These are phyloP conservation scores for Athripsodes cinereus DNA, from an alignment of 2,888 invertebrate genomes.

Conservation along the genomic window DNA sequence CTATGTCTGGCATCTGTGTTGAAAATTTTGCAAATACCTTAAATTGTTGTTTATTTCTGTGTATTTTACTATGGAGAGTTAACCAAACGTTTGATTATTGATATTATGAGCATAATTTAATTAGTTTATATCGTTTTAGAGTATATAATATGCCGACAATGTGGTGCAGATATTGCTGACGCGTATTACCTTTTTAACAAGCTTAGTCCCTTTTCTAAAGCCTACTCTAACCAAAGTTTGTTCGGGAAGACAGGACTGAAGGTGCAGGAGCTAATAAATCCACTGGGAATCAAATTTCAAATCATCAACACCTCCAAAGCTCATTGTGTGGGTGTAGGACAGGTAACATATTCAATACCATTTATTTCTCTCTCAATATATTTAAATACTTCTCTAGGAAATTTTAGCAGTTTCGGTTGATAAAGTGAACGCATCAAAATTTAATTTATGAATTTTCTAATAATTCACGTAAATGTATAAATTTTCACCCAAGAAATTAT, in stretches of 20 bases:
- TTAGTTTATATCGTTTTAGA: slow-evolving; percentile 39
- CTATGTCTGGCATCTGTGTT: too few species aligned
- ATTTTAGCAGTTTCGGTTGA: too few species aligned
- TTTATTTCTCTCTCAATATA: too few species aligned
- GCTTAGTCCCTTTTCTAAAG: slow-evolving; percentile 45
- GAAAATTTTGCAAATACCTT: too few species aligned
- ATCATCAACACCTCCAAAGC: slow-evolving; percentile 49
- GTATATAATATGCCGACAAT: slow-evolving; percentile 51
- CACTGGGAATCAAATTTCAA: slow-evolving; percentile 50
- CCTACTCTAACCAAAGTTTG: slow-evolving; percentile 44
- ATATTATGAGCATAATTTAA: too few species aligned
- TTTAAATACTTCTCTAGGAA: too few species aligned
- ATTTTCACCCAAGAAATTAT: too few species aligned
- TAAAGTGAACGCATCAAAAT: too few species aligned
- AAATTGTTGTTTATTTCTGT: too few species aligned
- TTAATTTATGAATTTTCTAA: too few species aligned
- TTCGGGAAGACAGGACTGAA: slow-evolving; percentile 50
- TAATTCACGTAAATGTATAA: too few species aligned
- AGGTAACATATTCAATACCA: slow-evolving; percentile 40
- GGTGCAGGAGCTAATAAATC: slow-evolving; percentile 52
- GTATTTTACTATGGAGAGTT: too few species aligned
- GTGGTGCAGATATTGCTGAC: slow-evolving; percentile 54
- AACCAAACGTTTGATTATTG: not conserved
- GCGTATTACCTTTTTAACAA: slow-evolving; percentile 48
- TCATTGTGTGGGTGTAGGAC: slow-evolving; percentile 48